Percentiles rank a stretch among this genome's conserved stretches.
These are phyloP conservation scores for Xylocampa areola DNA, from an alignment of 2,888 invertebrate species.

Conservation along the genomic window DNA sequence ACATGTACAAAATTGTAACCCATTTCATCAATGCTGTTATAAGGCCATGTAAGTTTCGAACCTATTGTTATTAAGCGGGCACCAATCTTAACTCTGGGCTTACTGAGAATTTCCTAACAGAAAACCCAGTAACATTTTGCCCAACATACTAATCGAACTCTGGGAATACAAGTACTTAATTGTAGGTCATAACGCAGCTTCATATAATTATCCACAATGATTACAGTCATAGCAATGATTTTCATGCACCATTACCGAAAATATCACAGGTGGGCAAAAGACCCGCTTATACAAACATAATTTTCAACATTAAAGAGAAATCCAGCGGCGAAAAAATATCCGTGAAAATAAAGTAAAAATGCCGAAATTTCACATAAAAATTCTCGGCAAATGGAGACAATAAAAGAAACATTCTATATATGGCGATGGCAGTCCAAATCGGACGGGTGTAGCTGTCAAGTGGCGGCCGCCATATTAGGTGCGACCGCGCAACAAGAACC, in stretches of 20 bases:
- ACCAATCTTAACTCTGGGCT: no score
- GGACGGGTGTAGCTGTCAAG: constrained; percentile 74
- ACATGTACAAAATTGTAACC: no score
- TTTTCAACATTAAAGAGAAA: constrained; percentile 51
- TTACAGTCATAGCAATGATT: constrained; percentile 22
- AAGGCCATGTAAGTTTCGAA: no score
- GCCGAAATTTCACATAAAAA: constrained; percentile 66
- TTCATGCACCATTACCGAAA: constrained; percentile 10
- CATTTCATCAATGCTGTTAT: no score
- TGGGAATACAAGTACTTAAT: no score
- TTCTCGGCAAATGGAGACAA: constrained; percentile 73
- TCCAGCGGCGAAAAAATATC: constrained; percentile 37
- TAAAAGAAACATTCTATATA: constrained; percentile 75
- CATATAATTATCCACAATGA: no score
- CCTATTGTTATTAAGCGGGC: no score
- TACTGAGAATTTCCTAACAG: no score
- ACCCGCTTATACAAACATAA: constrained; percentile 38
- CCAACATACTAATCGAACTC: no score
- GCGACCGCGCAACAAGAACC: constrained; percentile 77
- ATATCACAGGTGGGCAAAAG: constrained; percentile 47
- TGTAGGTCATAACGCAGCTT: no score
- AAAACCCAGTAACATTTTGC: no score
- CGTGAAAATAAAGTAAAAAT: constrained; percentile 56
- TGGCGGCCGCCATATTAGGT: constrained; percentile 79
- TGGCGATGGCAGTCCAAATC: constrained; percentile 69